These are phyloP conservation scores for Pollenia griseotomentosa DNA, from an alignment of 2,888 invertebrate species.

Conservation along the genomic window DNA sequence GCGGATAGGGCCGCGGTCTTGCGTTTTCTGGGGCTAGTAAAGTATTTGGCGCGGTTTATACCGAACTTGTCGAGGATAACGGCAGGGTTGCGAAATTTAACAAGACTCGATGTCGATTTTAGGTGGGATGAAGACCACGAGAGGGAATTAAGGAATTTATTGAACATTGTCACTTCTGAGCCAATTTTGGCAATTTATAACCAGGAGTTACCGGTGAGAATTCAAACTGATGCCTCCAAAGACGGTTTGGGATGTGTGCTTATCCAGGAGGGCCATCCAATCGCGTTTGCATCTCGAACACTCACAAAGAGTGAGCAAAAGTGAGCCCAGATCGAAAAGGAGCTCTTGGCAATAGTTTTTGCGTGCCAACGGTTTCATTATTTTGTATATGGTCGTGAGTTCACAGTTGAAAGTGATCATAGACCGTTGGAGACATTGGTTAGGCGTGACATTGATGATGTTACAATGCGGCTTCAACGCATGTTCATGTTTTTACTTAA, in stretches of 20 bases:
- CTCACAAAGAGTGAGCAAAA: no score
- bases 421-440: no score
- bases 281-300: no score
- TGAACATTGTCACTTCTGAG: background rate
- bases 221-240: slow-evolving; percentile 67
- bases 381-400: no score
- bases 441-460: no score
- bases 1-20: slow-evolving; percentile 42
- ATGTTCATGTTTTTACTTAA: no score
- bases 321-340: no score
- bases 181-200: slow-evolving; percentile 58
- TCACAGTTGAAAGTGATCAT: no score
- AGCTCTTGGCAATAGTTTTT: no score
- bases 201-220: slow-evolving; percentile 26
- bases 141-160: slow-evolving; percentile 42
- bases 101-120: slow-evolving; percentile 53
- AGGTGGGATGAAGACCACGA: slow-evolving; percentile 52
- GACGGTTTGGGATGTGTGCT: slow-evolving; percentile 68
- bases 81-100: background rate
- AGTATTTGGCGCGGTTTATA: background rate
- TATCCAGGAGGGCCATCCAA: slow-evolving; percentile 23
- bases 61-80: slow-evolving; percentile 34
- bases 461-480: no score
- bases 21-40: slow-evolving; percentile 58
- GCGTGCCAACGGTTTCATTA: no score